These are phyloP conservation scores for Onychomys arenicola DNA, from an alignment of 2,797 vertebrate species.

Conservation along the genomic window DNA sequence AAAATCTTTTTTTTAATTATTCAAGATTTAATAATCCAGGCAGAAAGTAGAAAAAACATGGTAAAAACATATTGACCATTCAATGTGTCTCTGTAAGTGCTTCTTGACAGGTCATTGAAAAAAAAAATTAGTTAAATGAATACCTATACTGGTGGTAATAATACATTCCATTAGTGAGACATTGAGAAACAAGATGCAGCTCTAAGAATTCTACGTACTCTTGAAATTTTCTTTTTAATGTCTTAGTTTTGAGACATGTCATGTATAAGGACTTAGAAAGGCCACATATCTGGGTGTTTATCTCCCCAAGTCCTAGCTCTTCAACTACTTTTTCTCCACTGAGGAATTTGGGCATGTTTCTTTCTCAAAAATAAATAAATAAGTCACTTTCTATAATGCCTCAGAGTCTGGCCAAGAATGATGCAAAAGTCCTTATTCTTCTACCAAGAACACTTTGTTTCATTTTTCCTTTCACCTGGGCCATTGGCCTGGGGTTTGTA, in stretches of 20 bases:
- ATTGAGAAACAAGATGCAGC: constrained; percentile 40
- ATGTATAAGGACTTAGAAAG: too few species aligned
- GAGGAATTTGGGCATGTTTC: constrained; percentile 33
- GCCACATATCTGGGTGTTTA: background rate
- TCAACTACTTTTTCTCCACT: constrained; percentile 37
- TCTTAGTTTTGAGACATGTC: constrained; percentile 50
- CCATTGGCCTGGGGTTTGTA: constrained; percentile 59
- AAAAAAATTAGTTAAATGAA: background rate
- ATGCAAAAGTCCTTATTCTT: constrained; percentile 71
- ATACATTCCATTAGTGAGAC: constrained; percentile 51
- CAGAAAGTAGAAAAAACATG: background rate
- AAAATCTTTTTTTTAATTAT: constrained; percentile 30
- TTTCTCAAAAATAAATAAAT: constrained; percentile 47
- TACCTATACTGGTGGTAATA: constrained; percentile 33
- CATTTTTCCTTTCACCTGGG: constrained; percentile 71
- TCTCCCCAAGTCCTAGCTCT: constrained; percentile 38
- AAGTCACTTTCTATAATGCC: constrained; percentile 69
- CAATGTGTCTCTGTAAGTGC: background rate
- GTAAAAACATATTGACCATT: background rate
- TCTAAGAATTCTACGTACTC: constrained; percentile 23
- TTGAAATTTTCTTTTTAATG: constrained; percentile 18
- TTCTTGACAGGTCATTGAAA: background rate
- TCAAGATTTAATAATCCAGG: background rate
- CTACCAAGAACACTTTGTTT: constrained; percentile 70
- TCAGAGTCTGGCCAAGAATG: constrained; percentile 61